Conservation (phyloP, 2,113 vertebrate species). For the Lipophrys pholis region DNA sequence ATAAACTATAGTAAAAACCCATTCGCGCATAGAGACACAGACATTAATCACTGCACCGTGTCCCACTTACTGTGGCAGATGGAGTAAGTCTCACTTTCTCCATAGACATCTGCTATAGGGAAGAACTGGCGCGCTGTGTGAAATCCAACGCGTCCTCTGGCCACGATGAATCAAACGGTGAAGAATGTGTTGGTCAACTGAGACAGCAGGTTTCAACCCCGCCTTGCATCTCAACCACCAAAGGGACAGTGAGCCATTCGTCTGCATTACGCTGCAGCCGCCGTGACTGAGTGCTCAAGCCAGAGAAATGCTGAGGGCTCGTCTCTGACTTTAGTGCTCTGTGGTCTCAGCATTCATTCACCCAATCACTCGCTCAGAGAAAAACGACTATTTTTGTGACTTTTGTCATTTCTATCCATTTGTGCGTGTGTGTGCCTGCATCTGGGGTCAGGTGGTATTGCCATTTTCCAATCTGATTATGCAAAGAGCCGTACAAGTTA, state of each 20-base stretch:
- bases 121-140: constrained; percentile 38
- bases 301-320: background rate
- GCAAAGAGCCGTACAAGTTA: no score
- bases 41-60: constrained; percentile 16
- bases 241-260: constrained; percentile 50
- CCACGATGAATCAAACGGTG: constrained; percentile 59
- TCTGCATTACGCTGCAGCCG: constrained; percentile 25
- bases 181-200: constrained; percentile 60
- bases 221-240: constrained; percentile 37
- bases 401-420: background rate
- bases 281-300: background rate
- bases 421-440: no score
- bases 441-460: no score
- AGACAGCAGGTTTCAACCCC: constrained; percentile 62
- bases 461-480: no score
- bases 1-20: background rate
- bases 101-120: constrained; percentile 51
- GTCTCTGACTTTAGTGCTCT: no score
- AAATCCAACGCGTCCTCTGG: constrained; percentile 40
- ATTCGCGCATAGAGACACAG: constrained; percentile 4
- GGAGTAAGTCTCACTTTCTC: constrained; percentile 41
- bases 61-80: constrained; percentile 45
- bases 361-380: background rate
- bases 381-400: background rate
- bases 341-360: background rate